These are phyloP conservation scores for Dolichallabes microphthalmus DNA, from an alignment of 2,113 vertebrate genomes.

Conservation along the genomic window DNA sequence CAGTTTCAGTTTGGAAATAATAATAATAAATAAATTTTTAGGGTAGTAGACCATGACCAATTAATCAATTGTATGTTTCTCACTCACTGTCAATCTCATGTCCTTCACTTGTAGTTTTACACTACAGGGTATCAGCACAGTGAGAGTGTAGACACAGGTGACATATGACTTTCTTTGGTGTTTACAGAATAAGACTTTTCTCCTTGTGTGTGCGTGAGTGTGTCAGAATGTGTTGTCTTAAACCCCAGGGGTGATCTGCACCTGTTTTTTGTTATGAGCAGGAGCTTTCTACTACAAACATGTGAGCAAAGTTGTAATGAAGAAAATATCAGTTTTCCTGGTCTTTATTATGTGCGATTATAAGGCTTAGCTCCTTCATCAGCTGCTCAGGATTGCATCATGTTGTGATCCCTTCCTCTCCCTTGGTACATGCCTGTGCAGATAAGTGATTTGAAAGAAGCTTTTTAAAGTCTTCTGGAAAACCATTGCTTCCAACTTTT, in stretches of 20 bases:
- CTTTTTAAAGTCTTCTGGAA: slow-evolving; percentile 44
- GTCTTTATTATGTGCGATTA: slow-evolving; percentile 84
- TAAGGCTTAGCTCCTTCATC: slow-evolving; percentile 77
- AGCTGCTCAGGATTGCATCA: slow-evolving; percentile 58
- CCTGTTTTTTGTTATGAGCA: slow-evolving; percentile 91
- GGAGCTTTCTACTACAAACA: slow-evolving; percentile 84
- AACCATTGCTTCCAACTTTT: slow-evolving; percentile 26
- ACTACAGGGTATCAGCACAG: not conserved
- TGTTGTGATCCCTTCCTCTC: slow-evolving; percentile 36
- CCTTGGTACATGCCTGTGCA: not conserved
- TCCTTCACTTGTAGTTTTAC: not conserved
- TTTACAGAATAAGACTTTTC: slow-evolving; percentile 9
- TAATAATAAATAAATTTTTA: not conserved
- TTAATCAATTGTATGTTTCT: not conserved
- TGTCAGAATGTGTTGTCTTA: slow-evolving; percentile 44
- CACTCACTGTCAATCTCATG: not conserved
- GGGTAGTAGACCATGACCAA: not conserved
- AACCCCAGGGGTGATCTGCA: slow-evolving; percentile 60
- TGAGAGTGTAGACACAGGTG: slow-evolving; percentile 8
- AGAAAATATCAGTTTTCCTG: slow-evolving; percentile 90
- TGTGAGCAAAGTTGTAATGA: slow-evolving; percentile 73
- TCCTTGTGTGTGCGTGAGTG: slow-evolving; percentile 37
- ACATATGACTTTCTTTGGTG: slow-evolving; percentile 11
- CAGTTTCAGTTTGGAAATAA: not conserved
- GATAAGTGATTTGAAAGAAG: slow-evolving; percentile 2